Percentiles rank a stretch among this genome's conserved stretches.
phyloP scores from a whole-genome alignment of 2,888 invertebrate species.

The Panorpa germanica region DNA sequence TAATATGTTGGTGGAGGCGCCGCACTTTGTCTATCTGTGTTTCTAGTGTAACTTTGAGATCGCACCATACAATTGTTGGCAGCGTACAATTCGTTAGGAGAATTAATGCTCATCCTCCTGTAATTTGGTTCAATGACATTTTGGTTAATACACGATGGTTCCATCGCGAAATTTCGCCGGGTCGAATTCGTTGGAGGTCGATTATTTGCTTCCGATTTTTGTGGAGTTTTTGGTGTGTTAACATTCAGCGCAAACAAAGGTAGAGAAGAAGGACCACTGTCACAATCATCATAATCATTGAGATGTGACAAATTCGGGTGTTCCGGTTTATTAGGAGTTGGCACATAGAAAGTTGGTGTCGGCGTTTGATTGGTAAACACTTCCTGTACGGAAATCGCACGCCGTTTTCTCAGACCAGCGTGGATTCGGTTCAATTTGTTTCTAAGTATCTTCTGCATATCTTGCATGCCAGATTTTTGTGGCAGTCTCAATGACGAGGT shows the following conservation, averaged over 20 bases:
- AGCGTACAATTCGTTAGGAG: too few relatives aligned
- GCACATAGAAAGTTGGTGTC: conserved; percentile 51
- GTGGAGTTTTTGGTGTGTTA: too few relatives aligned
- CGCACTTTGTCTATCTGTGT: too few relatives aligned
- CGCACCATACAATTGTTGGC: too few relatives aligned
- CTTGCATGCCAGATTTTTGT: conserved; percentile 37
- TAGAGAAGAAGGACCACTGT: conserved; percentile 11
- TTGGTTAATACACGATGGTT: too few relatives aligned
- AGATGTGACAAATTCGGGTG: conserved; percentile 16
- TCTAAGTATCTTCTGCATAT: conserved; percentile 33
- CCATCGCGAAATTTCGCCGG: too few relatives aligned
- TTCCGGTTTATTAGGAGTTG: conserved; percentile 37
- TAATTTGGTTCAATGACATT: too few relatives aligned
- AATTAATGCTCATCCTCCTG: too few relatives aligned
- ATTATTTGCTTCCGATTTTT: too few relatives aligned
- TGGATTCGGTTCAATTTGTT: conserved; percentile 51
- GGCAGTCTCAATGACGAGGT: conserved; percentile 15
- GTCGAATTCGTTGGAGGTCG: too few relatives aligned
- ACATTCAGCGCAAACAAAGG: conserved; percentile 7
- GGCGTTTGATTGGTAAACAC: conserved; percentile 31
- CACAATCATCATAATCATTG: conserved; percentile 5
- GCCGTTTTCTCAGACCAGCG: conserved; percentile 41
- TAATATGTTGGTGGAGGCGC: too few relatives aligned
- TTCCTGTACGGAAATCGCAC: conserved; percentile 50
- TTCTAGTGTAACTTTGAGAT: too few relatives aligned